Base-by-base conservation (phyloP, 2,888 invertebrate species). In the Drosophila paranaensis region DNA sequence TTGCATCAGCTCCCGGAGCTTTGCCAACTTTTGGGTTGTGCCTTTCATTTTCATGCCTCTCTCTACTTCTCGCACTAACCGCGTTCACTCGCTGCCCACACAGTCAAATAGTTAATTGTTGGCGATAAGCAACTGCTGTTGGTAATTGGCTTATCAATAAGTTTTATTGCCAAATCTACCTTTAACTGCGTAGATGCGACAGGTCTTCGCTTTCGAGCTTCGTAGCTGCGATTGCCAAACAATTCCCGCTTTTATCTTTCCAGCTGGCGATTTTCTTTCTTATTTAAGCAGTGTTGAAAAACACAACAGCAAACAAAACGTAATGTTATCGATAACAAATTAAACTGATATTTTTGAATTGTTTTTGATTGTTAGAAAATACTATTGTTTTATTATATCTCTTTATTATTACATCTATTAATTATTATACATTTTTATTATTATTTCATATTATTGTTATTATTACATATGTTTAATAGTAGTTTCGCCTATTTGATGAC, bases 1-100 rank as follows among this genome's bases (percentile, higher is more conserved):
- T 63, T 86, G 81, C 91, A 93, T 90, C 33, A 93, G 75, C 51
- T 86, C 74, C 3, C 93, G 84, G 14, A 93, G 67, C 25, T 85
- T 88, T 0, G 56, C 6, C 11, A 93, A 77, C 40, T 90, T 86
- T 35, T 90, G 77, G 1, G 90, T 89, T 8, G 92, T 92, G 54
- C 89, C 89, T 69, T 89, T 91, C 93, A 93, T 92, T n/a, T 33
- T 50, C 30, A 66, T 71, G 58, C 14, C 20, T 20, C 20, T 20
- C 60, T 70, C 54, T 20, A 11, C 25, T 61, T 9, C 25, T 37
- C 51, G 45, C 43, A 80, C 80, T 76, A n/a, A 63, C 55, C 30
- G 43, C 13, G n/a, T 48, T 50, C 60, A 14, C 48, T 46, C 60
- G 63, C 63, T 57, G 67, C 37, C 53, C 58, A 16, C 27, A 10